Conservation (phyloP, 2,888 invertebrate genomes). For the Cerceris rybyensis region DNA sequence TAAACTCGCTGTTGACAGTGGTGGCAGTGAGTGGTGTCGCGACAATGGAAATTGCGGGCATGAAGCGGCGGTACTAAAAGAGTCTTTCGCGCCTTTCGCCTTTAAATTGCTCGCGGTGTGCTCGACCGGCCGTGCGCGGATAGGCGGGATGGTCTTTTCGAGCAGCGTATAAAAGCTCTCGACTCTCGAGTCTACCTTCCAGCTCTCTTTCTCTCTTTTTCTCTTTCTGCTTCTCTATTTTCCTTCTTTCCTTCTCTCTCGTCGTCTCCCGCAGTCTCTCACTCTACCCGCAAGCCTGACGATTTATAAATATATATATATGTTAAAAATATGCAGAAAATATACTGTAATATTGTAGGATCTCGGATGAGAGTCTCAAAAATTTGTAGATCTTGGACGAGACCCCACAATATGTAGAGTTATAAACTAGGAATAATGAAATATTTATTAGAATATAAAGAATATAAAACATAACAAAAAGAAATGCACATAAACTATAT, state of each 20-base stretch:
- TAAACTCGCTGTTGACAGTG: slow-evolving; percentile 46
- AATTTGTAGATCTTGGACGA: too few relatives aligned
- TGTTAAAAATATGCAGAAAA: background rate
- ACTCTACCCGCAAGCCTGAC: background rate
- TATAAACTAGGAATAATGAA: too few relatives aligned
- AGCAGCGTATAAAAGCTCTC: slow-evolving; percentile 59
- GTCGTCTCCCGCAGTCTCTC: background rate
- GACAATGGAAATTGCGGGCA: slow-evolving; percentile 64
- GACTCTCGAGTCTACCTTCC: slow-evolving; percentile 50
- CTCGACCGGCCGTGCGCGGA: slow-evolving; percentile 56
- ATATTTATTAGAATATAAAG: too few relatives aligned
- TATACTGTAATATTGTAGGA: background rate
- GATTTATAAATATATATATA: background rate
- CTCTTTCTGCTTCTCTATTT: background rate
- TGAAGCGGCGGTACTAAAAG: slow-evolving; percentile 47
- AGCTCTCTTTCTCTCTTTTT: background rate
- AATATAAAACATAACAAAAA: too few relatives aligned
- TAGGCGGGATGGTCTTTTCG: slow-evolving; percentile 66
- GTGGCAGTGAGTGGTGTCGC: slow-evolving; percentile 16
- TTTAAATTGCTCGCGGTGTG: slow-evolving; percentile 65
- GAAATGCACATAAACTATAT: too few relatives aligned
- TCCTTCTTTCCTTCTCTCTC: background rate
- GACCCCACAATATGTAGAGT: too few relatives aligned
- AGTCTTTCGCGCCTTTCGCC: slow-evolving; percentile 65
- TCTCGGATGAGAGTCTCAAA: too few relatives aligned